A percentile compares a stretch with the other conserved stretches of the same genome.
Conservation (phyloP, 2,113 vertebrate species). For the human (Homo sapiens) region GRCh38 chr2:209253501-209254000, state of each 20-base stretch:
- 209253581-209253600: not conserved
- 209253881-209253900: not conserved
- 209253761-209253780: not conserved
- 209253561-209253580: not conserved
- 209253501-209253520: not conserved
- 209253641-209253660: not conserved
- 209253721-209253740: not conserved
- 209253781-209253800: not conserved
- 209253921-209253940: not conserved
- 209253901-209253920: not conserved
- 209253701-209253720: not conserved
- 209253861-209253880: not conserved
- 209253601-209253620: not conserved
- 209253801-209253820: not conserved
- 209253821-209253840: not conserved
- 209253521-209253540: not conserved
- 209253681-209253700: not conserved
- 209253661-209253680: not conserved
- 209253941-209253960: not conserved
- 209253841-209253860: not conserved
- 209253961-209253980: not conserved
- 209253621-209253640: not conserved
- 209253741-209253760: not conserved
- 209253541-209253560: not conserved
- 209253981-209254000: not conserved